Evolutionary conservation across 2,113 vertebrate species (phyloP), one percentile per base, ranked within the genome.

Genomic region (Nothobranchius furzeri): DNA sequence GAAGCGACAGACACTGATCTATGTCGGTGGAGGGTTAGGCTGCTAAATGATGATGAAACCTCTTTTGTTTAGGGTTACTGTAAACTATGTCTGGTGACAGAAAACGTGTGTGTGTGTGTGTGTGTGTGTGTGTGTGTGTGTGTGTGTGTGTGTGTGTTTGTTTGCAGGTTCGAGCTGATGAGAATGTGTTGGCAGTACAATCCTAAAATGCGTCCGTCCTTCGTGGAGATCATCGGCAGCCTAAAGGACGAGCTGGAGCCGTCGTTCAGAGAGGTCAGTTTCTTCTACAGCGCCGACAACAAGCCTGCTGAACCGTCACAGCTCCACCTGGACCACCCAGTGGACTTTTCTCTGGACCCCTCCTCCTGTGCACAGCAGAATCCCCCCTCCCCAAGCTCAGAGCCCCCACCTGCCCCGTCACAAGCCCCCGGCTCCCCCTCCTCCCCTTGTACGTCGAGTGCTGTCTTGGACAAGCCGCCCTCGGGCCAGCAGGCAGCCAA

Each of bases 121-220:
- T 30, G 30, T 30, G 3, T 15, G 46, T 59, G 13, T 13, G 12
- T 47, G 45, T 14, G 13, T 56, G 12, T 62, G 25, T 60, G 11
- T n/a, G 15, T 17, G 6, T 49, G 7, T 14, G 12, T 47, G 12
- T 14, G 45, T 14, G 45, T 15, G 46, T 59, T 12, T 62, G 35
- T 60, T 36, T 56, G 1, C 73, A 99, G 98, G 90, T 99, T 98
- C 0, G 96, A 99, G 15, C 75, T 99, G 87, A 98, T 99, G 98
- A 94, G 96, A 42, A 95, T 98, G 95, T 98, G 98, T 89, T 99
- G 98, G 97, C 97, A 99, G 89, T 99, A 96, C 93, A 98, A 99
- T 70, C 96, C 96, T 0, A 98, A 96, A 70, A 98, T 99, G 96
- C 90, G 98, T 10, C 96, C 97, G 0, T 92, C 97, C 46, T 99